These are phyloP conservation scores for Autographa gamma DNA, from an alignment of 2,888 invertebrate species.

Conservation along the genomic window DNA sequence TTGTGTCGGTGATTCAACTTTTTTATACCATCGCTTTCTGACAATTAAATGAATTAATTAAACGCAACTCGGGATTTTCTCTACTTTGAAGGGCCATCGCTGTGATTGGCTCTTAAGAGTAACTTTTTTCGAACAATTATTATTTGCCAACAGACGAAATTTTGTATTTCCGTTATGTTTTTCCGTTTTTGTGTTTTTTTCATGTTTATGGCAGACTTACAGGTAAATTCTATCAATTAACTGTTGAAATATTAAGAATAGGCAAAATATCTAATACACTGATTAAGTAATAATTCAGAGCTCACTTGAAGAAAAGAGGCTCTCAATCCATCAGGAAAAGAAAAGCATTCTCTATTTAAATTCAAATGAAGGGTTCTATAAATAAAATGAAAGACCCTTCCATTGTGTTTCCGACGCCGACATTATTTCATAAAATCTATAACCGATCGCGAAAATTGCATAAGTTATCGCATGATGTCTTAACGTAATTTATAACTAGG, in stretches of 20 bases:
- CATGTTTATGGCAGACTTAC: no score
- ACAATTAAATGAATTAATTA: conserved; percentile 44
- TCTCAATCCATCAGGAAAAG: background rate
- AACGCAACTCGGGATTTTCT: conserved; percentile 19
- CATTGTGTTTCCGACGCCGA: background rate
- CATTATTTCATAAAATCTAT: background rate
- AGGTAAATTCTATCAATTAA: no score
- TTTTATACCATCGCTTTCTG: conserved; percentile 47
- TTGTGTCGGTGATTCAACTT: conserved; percentile 46
- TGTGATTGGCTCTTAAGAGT: conserved; percentile 17
- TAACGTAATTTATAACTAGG: conserved; percentile 41
- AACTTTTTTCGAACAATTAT: background rate
- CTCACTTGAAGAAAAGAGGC: background rate
- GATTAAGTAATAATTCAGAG: background rate
- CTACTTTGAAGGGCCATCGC: conserved; percentile 8
- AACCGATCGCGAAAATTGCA: conserved; percentile 11
- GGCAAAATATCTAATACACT: background rate
- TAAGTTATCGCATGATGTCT: conserved; percentile 26
- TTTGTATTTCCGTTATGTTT: no score
- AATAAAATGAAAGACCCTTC: background rate
- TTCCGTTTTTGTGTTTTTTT: background rate
- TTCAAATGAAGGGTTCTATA: background rate
- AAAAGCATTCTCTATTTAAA: background rate
- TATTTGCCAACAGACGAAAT: background rate
- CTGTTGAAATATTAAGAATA: no score